Evolutionary conservation across 2,113 vertebrate species (phyloP).

Genomic region (Halcyon malimbica): DNA sequence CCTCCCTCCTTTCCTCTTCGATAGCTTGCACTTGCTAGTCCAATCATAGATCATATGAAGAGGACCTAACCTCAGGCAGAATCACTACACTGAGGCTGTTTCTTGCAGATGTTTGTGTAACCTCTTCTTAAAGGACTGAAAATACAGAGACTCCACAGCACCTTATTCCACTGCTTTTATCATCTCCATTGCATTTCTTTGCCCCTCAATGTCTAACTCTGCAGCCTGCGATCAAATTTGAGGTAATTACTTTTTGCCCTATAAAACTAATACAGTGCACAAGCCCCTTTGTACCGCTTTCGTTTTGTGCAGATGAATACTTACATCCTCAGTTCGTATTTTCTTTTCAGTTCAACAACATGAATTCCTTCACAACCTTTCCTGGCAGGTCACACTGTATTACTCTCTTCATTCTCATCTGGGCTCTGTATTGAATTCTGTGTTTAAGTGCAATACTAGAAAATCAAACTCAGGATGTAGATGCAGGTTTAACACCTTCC

Average conservation of each 20-base stretch:
- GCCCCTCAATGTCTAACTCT: background rate
- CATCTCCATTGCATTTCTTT: background rate
- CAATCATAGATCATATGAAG: constrained; percentile 13
- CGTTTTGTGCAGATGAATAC: background rate
- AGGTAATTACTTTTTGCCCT: background rate
- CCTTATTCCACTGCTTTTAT: background rate
- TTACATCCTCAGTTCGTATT: background rate
- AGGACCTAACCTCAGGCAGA: constrained; percentile 21
- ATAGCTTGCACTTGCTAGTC: constrained; percentile 28
- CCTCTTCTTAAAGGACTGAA: background rate
- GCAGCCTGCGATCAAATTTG: background rate
- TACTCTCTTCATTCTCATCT: background rate
- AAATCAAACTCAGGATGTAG: background rate
- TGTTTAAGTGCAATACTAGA: background rate
- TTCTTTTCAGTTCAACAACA: background rate
- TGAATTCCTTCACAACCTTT: background rate
- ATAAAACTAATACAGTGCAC: background rate
- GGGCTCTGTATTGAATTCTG: background rate
- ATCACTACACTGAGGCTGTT: background rate
- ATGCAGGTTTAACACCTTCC: background rate
- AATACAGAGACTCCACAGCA: background rate
- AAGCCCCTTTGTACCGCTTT: background rate
- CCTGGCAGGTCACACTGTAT: background rate
- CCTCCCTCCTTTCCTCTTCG: background rate
- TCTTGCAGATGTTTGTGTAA: constrained; percentile 14